Evolutionary conservation across 2,888 invertebrate genomes (phyloP), one percentile per base, ranked within the genome.

Genomic region (Drosophila mimetica): DNA sequence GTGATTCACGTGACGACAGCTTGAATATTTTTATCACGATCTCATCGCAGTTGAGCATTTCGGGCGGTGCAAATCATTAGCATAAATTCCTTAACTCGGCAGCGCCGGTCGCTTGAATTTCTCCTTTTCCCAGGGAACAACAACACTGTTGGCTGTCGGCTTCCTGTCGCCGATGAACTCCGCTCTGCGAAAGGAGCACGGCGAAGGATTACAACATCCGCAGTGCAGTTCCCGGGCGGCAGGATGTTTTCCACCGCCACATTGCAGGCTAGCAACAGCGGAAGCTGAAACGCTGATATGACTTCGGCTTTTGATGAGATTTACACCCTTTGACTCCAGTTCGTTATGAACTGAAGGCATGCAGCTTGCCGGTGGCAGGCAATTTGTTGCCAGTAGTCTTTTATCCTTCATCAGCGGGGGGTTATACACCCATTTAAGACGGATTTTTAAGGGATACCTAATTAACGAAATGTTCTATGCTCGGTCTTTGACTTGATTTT

Each of bases 251-350:
- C 36, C 36, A 25, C 39, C 48, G 32, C 50, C 34, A 18, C 16
- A 30, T 18, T 44, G 57, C 63, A 55, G n/a, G 16, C 22, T 18
- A 52, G 52, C 36, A 36, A 25, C 36, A 52, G 66, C 66, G 67
- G 79, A 81, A 75, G 82, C 66, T 50, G 69, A 41, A 65, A 48
- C 48, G 65, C 67, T 72, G 74, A 85, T 81, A 77, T 61, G 74
- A 71, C 74, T 74, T 71, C 64, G 70, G 71, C 71, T 74, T 70
- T 67, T 85, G 79, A 79, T 85, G 77, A 74, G 79, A 79, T 77
- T 79, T 76, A 64, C 61, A 61, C 77, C 50, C 64, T 61, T 71
- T 71, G 54, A 71, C 50, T 61, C 36, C 63, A 70, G 63, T 71
- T 79, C 58, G 51, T 63, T 71, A 54, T 76, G 69, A 66, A 64